phyloP scores from a whole-genome alignment of 2,113 vertebrate species.

The Clupea harengus region DNA sequence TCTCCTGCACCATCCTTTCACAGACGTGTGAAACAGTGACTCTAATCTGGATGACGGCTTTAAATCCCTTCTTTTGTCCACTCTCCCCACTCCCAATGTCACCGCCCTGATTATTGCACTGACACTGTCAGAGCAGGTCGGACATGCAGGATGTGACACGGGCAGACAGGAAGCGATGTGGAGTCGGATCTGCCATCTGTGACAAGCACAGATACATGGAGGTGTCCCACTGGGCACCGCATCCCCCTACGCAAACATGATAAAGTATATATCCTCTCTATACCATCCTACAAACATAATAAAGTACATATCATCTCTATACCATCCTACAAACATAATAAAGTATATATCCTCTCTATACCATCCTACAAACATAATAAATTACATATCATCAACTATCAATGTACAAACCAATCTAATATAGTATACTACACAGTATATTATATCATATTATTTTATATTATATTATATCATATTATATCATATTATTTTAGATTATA shows the following conservation, averaged over 20 bases:
- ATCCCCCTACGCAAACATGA: neutral
- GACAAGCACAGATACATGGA: neutral
- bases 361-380: neutral
- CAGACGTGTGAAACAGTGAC: too few relatives aligned
- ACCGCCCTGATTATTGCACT: neutral
- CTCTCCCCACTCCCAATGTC: neutral
- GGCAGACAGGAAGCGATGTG: neutral
- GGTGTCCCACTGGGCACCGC: neutral
- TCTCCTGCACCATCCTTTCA: too few relatives aligned
- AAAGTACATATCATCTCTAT: too few relatives aligned
- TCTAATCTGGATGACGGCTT: neutral
- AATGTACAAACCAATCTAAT: too few relatives aligned
- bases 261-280: neutral
- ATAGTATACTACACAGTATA: neutral
- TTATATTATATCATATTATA: neutral
- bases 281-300: neutral
- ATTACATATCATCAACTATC: too few relatives aligned
- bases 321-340: neutral
- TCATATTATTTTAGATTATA: neutral
- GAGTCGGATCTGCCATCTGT: neutral
- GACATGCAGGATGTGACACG: neutral
- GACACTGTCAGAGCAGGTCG: neutral
- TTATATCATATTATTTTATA: neutral
- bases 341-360: neutral
- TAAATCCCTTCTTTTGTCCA: too few relatives aligned